phyloP scores from a whole-genome alignment of 2,113 vertebrate species.

The Hippocampus abdominalis region DNA sequence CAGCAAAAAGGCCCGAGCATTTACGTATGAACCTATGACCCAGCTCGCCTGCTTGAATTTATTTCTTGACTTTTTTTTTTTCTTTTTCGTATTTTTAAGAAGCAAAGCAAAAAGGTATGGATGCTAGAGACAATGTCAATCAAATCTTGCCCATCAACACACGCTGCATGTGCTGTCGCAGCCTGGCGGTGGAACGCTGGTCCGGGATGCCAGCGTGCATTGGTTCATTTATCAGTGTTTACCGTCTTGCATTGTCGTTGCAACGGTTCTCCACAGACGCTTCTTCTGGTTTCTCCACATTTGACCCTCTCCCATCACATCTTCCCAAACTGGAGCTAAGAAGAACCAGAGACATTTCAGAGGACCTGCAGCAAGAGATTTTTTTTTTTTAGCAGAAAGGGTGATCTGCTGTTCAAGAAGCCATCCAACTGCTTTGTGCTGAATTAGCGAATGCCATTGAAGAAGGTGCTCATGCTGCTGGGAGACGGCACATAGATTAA shows the following conservation, averaged over 20 bases:
- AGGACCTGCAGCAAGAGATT: constrained; percentile 30
- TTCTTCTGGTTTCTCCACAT: constrained; percentile 50
- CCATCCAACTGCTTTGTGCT: constrained; percentile 49
- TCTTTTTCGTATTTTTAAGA: constrained; percentile 48
- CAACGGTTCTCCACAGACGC: constrained; percentile 36
- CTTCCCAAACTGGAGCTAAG: constrained; percentile 36
- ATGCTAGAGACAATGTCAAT: constrained; percentile 57
- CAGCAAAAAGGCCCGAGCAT: constrained; percentile 94
- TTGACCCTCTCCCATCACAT: constrained; percentile 32
- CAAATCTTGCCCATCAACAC: constrained; percentile 41
- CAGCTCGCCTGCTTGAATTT: constrained; percentile 33
- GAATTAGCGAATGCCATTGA: constrained; percentile 41
- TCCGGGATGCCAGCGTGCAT: constrained; percentile 25
- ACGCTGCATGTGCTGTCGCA: constrained; percentile 48
- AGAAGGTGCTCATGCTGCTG: constrained; percentile 46
- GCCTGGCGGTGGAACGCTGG: constrained; percentile 32
- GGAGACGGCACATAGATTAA: constrained; percentile 48
- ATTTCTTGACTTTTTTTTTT: constrained; percentile 42
- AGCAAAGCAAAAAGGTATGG: constrained; percentile 50
- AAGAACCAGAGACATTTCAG: constrained; percentile 35
- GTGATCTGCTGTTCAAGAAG: constrained; percentile 33
- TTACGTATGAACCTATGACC: constrained; percentile 99
- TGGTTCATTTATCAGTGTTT: constrained; percentile 24
- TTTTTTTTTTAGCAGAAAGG: constrained; percentile 21
- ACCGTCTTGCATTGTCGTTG: constrained; percentile 10